A percentile compares a stretch with the other conserved stretches of the same genome.
Evolutionary conservation across 2,797 vertebrate species (phyloP).

Genomic region (Erpetoichthys calabaricus): DNA sequence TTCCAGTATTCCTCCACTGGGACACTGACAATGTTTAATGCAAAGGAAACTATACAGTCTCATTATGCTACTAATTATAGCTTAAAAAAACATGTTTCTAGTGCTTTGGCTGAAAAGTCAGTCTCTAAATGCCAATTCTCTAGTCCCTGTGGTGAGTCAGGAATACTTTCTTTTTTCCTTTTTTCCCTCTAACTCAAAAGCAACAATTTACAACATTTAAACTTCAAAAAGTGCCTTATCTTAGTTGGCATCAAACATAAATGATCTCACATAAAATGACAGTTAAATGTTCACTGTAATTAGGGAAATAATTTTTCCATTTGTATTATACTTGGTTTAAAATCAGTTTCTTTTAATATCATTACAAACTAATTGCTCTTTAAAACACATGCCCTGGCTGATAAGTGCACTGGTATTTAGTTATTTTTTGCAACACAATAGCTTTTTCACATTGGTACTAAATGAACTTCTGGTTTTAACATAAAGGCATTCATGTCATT

Average conservation of each 20-base stretch:
- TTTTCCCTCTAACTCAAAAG: conserved; percentile 57
- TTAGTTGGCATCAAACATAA: conserved; percentile 56
- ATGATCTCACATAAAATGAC: conserved; percentile 72
- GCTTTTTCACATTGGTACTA: no score
- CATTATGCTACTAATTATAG: conserved; percentile 65
- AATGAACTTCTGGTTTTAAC: no score
- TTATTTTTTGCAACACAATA: no score
- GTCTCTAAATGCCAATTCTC: conserved; percentile 41
- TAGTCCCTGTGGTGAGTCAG: conserved; percentile 47
- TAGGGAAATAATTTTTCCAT: conserved; percentile 63
- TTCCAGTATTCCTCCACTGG: conserved; percentile 32
- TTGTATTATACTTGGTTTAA: conserved; percentile 45
- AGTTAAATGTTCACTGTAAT: conserved; percentile 64
- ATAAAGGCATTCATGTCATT: no score
- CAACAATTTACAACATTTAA: conserved; percentile 63
- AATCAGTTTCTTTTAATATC: not conserved
- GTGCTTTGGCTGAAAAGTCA: conserved; percentile 45
- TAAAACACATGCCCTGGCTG: no score
- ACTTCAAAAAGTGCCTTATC: conserved; percentile 50
- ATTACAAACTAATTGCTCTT: no score
- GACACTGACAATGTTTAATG: conserved; percentile 48
- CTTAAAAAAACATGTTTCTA: conserved; percentile 60
- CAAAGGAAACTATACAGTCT: conserved; percentile 55
- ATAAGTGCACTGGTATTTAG: no score
- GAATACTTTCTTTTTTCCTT: conserved; percentile 59